Evolutionary conservation across 2,888 invertebrate species (phyloP), one percentile per base, ranked within the genome.

Genomic region (Coelogynopora nodosa): DNA sequence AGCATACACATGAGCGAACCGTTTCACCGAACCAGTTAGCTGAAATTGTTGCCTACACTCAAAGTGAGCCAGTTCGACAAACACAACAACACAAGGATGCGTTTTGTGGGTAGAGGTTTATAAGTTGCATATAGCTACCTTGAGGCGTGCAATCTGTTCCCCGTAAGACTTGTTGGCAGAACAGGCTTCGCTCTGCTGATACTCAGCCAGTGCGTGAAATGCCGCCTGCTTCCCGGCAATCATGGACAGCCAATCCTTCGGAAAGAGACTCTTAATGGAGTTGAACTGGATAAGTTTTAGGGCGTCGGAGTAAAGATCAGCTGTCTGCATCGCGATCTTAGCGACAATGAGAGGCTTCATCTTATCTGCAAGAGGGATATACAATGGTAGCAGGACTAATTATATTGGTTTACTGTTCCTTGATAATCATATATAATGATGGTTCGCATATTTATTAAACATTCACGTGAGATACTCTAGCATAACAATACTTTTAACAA

Each of bases 301-400:
- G 30, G 96, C 95, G 90, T 98, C 98, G 18, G 95, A 94, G 93
- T 97, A 99, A 90, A 97, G 94, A 91, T 98, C 98, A 90, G 97
- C 97, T 90, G 95, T 95, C 91, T 97, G 97, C 87, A 95, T 94
- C 89, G 96, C 95, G 89, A 99, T 93, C 93, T 96, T 97, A 10
- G 97, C 97, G 89, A 97, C 94, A 90, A 97, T 94, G 87, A 94
- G 94, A 90, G 97, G 96, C 92, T 98, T 99, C 97, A 98, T 98
- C 89, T 95, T 95, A 92, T 97, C 97, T 95, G 92, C 85, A 91
- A 18, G 18, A 49, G 49, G 18, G n/a, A n/a, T n/a, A n/a, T n/a
- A n/a, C n/a, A n/a, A n/a, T n/a, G n/a, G n/a, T n/a, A n/a, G n/a
- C n/a, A n/a, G n/a, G n/a, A n/a, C n/a, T n/a, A n/a, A n/a, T n/a